A percentile compares a stretch with the other conserved stretches of the same genome.
Evolutionary conservation across 1,140 invertebrate genomes (phyloP).

Genomic region (Dermatophagoides farinae): DNA sequence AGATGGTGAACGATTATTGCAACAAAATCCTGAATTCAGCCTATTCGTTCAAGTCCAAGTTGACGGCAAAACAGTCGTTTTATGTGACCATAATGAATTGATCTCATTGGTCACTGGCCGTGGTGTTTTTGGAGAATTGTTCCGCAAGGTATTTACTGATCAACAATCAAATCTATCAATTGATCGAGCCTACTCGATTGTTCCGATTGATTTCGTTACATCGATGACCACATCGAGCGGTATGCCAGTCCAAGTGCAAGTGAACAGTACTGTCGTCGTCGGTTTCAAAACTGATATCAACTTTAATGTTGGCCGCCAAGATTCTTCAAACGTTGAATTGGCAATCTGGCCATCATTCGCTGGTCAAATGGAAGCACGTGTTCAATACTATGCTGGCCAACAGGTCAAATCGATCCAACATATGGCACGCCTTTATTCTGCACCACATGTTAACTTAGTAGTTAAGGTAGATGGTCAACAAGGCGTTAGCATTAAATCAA

Average conservation of each 20-base stretch:
- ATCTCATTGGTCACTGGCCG: neutral
- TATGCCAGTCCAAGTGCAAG: constrained; percentile 6
- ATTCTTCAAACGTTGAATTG: neutral
- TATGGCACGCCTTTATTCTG: neutral
- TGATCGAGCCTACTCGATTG: constrained; percentile 11
- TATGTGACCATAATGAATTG: neutral
- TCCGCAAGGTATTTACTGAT: neutral
- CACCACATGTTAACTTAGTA: neutral
- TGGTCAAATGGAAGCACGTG: neutral
- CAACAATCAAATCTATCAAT: neutral
- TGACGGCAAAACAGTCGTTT: constrained; percentile 13
- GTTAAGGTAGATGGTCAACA: neutral
- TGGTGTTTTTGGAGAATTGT: neutral
- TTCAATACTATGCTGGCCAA: constrained; percentile 2
- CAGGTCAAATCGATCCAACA: neutral
- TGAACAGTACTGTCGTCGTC: constrained; percentile 11
- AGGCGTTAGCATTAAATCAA: constrained; percentile 6
- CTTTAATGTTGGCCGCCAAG: neutral
- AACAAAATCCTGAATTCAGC: neutral
- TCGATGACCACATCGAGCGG: constrained; percentile 11
- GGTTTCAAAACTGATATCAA: constrained; percentile 5
- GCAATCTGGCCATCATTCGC: constrained; percentile 10
- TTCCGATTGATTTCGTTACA: neutral
- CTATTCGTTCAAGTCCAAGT: constrained; percentile 1
- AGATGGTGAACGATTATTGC: neutral